A percentile compares a stretch with the other conserved stretches of the same genome.
These are phyloP conservation scores for Chloroceryle aenea DNA, from an alignment of 2,113 vertebrate genomes.

Conservation along the genomic window DNA sequence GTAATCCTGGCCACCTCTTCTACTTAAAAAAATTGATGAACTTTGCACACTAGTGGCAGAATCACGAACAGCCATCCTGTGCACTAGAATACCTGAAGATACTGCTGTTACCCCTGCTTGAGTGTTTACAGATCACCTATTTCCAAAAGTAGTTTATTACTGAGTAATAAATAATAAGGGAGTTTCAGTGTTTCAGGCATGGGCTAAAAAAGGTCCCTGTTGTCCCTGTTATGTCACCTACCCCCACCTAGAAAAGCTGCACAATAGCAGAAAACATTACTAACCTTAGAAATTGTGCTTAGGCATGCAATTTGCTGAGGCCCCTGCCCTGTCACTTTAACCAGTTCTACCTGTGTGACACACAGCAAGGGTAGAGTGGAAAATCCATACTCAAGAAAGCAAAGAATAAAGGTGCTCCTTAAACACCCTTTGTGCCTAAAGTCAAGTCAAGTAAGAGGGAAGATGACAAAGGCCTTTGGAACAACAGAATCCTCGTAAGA, in stretches of 20 bases:
- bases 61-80: background rate
- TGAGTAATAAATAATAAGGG: background rate
- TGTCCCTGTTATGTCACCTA: background rate
- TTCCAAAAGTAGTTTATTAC: background rate
- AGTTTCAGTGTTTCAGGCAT: background rate
- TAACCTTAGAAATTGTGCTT: background rate
- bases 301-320: background rate
- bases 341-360: background rate
- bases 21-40: background rate
- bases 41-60: background rate
- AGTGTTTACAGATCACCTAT: background rate
- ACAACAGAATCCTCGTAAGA: background rate
- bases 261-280: background rate
- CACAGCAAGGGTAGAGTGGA: background rate
- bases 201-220: background rate
- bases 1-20: background rate
- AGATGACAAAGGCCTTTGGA: background rate
- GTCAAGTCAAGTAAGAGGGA: background rate
- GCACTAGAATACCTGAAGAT: background rate
- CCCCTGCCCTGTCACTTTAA: background rate
- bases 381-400: background rate
- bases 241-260: background rate
- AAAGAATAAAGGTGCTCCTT: background rate
- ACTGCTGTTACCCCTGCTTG: background rate
- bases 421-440: background rate